Conservation (phyloP, 2,888 invertebrate genomes). For the Lasioglossum villosulum region DNA sequence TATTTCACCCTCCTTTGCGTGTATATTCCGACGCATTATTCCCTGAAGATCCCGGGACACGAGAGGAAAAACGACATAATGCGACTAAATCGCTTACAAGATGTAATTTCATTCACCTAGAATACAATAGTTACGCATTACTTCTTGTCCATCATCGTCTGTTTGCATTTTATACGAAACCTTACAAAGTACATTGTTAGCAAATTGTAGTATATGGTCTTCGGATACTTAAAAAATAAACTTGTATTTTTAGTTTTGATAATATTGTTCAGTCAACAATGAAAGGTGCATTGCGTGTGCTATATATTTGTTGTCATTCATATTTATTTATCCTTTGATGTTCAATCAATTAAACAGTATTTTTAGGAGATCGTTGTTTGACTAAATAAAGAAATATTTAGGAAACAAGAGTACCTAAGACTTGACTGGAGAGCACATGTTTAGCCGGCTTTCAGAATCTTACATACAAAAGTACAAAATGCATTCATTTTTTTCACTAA, state of each 20-base stretch:
- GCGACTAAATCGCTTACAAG: conserved; percentile 45
- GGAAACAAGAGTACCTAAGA: neutral
- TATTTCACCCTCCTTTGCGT: conserved; percentile 11
- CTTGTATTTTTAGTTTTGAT: neutral
- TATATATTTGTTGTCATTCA: neutral
- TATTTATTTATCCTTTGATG: neutral
- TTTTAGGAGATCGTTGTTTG: neutral
- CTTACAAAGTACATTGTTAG: neutral
- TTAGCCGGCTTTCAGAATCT: conserved; percentile 28
- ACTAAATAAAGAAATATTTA: neutral
- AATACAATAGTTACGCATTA: conserved; percentile 58
- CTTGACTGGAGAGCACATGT: conserved; percentile 24
- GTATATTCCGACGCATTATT: conserved; percentile 12
- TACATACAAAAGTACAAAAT: conserved; percentile 74
- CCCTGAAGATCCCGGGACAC: conserved; percentile 60
- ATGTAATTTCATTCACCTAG: conserved; percentile 42
- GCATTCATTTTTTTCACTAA: conserved; percentile 55
- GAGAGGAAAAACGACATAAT: conserved; percentile 45
- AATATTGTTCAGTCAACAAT: neutral
- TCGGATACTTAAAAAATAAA: neutral
- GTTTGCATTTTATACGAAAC: conserved; percentile 8
- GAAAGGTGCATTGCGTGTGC: neutral
- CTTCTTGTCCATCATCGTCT: conserved; percentile 57
- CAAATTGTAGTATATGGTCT: conserved; percentile 2
- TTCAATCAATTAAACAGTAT: conserved; percentile 6